phyloP scores from a whole-genome alignment of 1,140 invertebrate species.

The Drosophila guanche region DNA sequence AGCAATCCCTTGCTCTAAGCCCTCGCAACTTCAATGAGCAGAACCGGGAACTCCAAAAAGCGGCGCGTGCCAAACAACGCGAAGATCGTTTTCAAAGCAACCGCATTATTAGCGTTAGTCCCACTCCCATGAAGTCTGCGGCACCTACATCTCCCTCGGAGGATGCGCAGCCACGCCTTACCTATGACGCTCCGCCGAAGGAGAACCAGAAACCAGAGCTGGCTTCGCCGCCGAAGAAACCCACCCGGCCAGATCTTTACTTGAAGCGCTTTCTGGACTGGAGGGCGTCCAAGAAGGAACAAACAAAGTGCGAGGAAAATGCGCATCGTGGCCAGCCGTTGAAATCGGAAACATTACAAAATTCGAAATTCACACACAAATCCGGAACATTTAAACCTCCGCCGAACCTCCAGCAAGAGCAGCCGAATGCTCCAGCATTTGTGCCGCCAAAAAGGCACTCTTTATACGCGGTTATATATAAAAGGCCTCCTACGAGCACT shows the following conservation, averaged over 20 bases:
- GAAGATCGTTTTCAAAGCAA: slow-evolving; percentile 53
- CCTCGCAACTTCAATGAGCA: slow-evolving; percentile 35
- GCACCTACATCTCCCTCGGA: background rate
- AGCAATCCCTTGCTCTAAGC: slow-evolving; percentile 35
- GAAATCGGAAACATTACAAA: too few species aligned
- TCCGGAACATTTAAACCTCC: slow-evolving; percentile 5
- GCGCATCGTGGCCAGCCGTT: background rate
- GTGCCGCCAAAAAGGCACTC: slow-evolving; percentile 24
- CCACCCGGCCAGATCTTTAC: slow-evolving; percentile 21
- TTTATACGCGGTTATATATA: slow-evolving; percentile 35
- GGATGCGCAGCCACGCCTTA: background rate
- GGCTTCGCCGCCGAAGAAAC: background rate
- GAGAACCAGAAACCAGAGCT: slow-evolving; percentile 8
- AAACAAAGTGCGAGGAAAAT: slow-evolving; percentile 4
- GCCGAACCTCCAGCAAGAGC: background rate
- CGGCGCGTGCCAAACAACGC: slow-evolving; percentile 44
- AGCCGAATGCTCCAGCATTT: background rate
- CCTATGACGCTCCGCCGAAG: background rate
- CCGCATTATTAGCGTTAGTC: slow-evolving; percentile 45
- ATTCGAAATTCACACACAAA: slow-evolving; percentile 3
- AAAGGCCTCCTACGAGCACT: slow-evolving; percentile 1
- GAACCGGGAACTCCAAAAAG: slow-evolving; percentile 43
- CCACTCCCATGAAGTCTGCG: slow-evolving; percentile 18
- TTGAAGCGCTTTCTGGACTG: slow-evolving; percentile 45
- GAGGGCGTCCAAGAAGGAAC: slow-evolving; percentile 21